These are phyloP conservation scores for Hylia prasina DNA, from an alignment of 2,113 vertebrate genomes.

Conservation along the genomic window DNA sequence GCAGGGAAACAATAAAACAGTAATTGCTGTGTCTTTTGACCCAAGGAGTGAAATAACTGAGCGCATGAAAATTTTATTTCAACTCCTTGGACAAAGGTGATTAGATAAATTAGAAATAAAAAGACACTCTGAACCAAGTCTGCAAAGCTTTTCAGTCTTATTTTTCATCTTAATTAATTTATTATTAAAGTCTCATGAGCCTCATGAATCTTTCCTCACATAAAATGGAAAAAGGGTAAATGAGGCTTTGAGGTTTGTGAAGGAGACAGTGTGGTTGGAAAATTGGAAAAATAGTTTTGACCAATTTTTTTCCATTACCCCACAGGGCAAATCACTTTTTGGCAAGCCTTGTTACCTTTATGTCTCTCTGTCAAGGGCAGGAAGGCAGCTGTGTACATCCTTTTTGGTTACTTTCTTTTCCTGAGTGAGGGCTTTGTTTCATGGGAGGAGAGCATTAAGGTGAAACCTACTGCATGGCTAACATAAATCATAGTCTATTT, in stretches of 20 bases:
- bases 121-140: background rate
- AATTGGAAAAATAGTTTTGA: background rate
- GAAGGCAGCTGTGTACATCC: background rate
- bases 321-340: background rate
- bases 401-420: background rate
- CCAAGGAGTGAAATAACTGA: background rate
- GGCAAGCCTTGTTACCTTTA: background rate
- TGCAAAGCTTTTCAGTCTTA: background rate
- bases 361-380: background rate
- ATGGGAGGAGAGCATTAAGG: background rate
- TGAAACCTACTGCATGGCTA: accelerated
- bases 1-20: background rate
- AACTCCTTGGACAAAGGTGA: background rate
- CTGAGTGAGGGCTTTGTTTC: background rate
- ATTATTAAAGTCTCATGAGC: background rate
- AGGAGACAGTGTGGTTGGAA: background rate
- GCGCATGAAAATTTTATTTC: background rate
- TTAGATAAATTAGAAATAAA: background rate
- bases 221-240: background rate
- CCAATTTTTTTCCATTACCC: background rate
- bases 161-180: slow-evolving; percentile 2
- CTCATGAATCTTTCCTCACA: background rate
- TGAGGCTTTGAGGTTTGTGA: background rate
- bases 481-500: background rate
- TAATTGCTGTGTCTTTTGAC: background rate